Evolutionary conservation across 2,797 vertebrate species (phyloP).

Genomic region (Rhynchotus rufescens): DNA sequence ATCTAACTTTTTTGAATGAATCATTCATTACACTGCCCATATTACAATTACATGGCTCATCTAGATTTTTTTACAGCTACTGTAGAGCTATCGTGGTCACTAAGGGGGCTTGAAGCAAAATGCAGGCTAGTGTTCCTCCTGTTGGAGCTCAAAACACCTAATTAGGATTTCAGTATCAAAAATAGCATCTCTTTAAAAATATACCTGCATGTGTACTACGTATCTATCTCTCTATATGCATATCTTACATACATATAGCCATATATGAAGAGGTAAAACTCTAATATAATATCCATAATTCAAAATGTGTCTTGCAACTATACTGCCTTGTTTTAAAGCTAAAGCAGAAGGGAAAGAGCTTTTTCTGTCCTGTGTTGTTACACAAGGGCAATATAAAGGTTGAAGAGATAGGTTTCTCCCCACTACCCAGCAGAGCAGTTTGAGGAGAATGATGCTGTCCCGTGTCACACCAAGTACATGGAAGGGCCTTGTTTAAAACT

Average conservation of each 20-base stretch:
- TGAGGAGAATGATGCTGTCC: conserved; percentile 2
- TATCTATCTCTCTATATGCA: neutral
- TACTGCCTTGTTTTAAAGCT: neutral
- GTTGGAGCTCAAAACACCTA: neutral
- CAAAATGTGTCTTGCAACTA: neutral
- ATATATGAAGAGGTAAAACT: neutral
- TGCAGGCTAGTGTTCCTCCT: neutral
- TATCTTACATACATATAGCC: neutral
- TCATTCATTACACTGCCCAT: neutral
- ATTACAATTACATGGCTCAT: neutral
- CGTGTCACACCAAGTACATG: neutral
- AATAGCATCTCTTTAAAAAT: neutral
- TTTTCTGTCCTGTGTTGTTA: neutral
- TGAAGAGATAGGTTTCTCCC: neutral
- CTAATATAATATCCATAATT: neutral
- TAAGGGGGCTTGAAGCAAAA: neutral
- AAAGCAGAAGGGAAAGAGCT: neutral
- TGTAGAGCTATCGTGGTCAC: neutral
- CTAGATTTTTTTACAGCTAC: neutral
- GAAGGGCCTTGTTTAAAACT: conserved; percentile 15
- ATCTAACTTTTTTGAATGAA: conserved; percentile 2
- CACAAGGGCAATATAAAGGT: neutral
- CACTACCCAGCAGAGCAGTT: neutral
- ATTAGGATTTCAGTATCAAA: neutral
- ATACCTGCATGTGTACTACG: neutral